Evolutionary conservation across 2,113 vertebrate genomes (phyloP), one percentile per base, ranked within the genome.

Genomic region (Aplodontia rufa): DNA sequence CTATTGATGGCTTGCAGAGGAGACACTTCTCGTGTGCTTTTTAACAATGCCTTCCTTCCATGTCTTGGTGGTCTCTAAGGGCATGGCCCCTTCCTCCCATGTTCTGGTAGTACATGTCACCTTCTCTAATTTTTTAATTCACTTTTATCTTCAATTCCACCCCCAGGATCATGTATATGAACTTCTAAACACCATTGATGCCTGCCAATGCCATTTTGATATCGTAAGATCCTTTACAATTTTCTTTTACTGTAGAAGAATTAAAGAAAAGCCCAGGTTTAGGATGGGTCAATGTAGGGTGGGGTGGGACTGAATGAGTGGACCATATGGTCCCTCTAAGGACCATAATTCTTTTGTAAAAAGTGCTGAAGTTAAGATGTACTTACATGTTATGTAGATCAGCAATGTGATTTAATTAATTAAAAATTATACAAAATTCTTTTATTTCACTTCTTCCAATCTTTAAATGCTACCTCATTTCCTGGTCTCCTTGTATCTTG

Each of bases 91-190:
- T 58, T 89, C 3, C 51, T 55, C 45, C 86, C 60, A 60, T 62
- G 51, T 90, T 87, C 81, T 45, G 13, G 30, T 92, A 74, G 76
- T 14, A 64, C 5, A 6, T 71, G 19, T 90, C 40, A 82, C 51
- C 37, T 94, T 92, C 83, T 96, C 47, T 96, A 76, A 69, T 71
- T 60, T 74, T 17, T 82, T 86, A 64, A 64, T 55, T 96, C 30
- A 95, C 6, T 86, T 3, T 93, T 35, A 40, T 87, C 6, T 96
- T 76, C 10, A 55, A 42, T 96, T 96, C 42, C 8, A 30, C 40
- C 76, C 78, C 62, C 97, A 99, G 99, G 99, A 99, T 95, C 99
- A 99, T 16, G 99, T 99, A 20, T 99, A 99, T 80, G 99, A 99
- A 98, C 96, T 99, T 97, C 98, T 99, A 92, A 99, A 99, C 98